Evolutionary conservation across 2,113 vertebrate species (phyloP), one percentile per base, ranked within the genome.

Genomic region (Oxyura jamaicensis): DNA sequence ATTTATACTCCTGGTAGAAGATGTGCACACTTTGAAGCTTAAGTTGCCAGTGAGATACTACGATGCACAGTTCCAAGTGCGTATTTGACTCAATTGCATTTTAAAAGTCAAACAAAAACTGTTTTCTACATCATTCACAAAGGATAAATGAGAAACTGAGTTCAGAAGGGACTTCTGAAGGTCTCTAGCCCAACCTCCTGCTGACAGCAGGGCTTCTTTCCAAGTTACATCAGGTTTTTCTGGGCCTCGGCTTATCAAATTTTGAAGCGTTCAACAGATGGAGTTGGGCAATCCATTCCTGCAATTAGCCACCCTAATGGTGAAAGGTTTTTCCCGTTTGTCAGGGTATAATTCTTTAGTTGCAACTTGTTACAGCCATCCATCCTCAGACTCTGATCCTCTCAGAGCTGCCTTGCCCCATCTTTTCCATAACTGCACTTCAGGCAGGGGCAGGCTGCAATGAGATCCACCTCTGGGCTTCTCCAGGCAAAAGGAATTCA

Each of bases 71-170:
- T 62, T 53, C 23, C 33, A 90, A 28, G 31, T 3, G 1, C 31
- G 10, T 15, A 84, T 78, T 6, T 29, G 69, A 78, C 59, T 67
- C 13, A 33, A 3, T 0, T 53, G 2, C 33, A 33, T 39, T 85
- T 63, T 2, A 3, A 6, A 74, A 50, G 31, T 26, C 26, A 63
- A 75, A 16, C 3, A 88, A 84, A 84, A 82, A 11, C 3, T 7
- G 52, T 1, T 65, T 65, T 86, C 74, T 19, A 35, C 8, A 46
- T 53, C 31, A 48, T 41, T 78, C n/a, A 74, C 17, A 35, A 7
- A 77, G 20, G 86, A 60, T 4, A 11, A 25, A 22, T 59, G 15
- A 56, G 56, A 41, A 91, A 71, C 0, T 0, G 2, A 29, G 20
- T 23, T 44, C 66, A 46, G 44, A 78, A 82, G 46, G 6, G 46